phyloP scores from a whole-genome alignment of 2,888 invertebrate genomes.

The Drosophila differens region DNA sequence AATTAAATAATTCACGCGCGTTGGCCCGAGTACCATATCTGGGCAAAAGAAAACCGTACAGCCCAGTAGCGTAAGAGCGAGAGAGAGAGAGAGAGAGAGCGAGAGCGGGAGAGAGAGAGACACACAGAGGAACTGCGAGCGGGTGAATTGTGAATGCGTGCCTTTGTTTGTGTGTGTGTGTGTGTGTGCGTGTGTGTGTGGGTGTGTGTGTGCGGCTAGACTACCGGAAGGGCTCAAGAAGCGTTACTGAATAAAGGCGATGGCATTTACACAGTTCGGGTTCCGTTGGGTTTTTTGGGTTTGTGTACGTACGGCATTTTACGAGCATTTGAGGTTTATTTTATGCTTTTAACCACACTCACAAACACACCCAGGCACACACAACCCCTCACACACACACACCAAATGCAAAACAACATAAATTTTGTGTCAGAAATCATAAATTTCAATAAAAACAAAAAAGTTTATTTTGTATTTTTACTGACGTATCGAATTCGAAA shows the following conservation, averaged over 20 bases:
- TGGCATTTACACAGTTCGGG: constrained; percentile 23
- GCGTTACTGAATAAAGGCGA: constrained; percentile 29
- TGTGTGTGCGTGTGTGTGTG: not conserved
- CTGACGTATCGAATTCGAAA: not conserved
- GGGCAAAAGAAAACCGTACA: constrained; percentile 54
- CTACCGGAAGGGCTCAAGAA: constrained; percentile 65
- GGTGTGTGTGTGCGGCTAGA: constrained; percentile 46
- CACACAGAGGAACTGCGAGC: not conserved
- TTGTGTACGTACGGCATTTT: constrained; percentile 60
- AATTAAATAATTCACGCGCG: constrained; percentile 76
- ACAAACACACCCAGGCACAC: constrained; percentile 12
- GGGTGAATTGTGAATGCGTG: not conserved
- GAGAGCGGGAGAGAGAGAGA: constrained; percentile 4
- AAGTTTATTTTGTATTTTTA: not conserved
- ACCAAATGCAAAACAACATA: constrained; percentile 74
- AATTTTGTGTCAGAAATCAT: constrained; percentile 76
- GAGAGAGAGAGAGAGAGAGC: not conserved
- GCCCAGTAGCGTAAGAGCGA: not conserved
- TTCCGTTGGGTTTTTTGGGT: constrained; percentile 31
- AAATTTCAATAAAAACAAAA: constrained; percentile 74
- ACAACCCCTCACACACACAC: constrained; percentile 6
- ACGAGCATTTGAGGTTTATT: constrained; percentile 79
- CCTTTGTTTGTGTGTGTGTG: constrained; percentile 2
- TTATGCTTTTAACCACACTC: constrained; percentile 63
- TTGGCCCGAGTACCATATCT: constrained; percentile 32